A percentile compares a stretch with the other conserved stretches of the same genome.
Evolutionary conservation across 2,888 invertebrate genomes (phyloP).

Genomic region (Drosophila flavopinicola): DNA sequence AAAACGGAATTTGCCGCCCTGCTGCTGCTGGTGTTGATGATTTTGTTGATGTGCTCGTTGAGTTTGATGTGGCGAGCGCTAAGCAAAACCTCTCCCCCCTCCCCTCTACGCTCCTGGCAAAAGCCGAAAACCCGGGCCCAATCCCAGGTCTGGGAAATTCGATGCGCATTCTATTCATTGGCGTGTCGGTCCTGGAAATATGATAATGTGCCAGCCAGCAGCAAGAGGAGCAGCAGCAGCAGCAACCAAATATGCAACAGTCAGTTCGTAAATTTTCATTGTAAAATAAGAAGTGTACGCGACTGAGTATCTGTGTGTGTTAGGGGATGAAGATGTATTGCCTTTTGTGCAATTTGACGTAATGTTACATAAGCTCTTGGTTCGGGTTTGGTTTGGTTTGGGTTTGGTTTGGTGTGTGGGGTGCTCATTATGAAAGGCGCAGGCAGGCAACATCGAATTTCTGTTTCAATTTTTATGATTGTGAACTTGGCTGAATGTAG

Average conservation of each 20-base stretch:
- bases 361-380: slow-evolving; percentile 75
- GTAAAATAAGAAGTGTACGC: slow-evolving; percentile 64
- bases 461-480: slow-evolving; percentile 70
- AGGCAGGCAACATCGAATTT: slow-evolving; percentile 62
- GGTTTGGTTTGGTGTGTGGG: slow-evolving; percentile 11
- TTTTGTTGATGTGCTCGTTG: slow-evolving; percentile 78
- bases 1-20: slow-evolving; percentile 40
- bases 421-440: slow-evolving; percentile 59
- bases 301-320: slow-evolving; percentile 14
- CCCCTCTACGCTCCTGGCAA: slow-evolving; percentile 6
- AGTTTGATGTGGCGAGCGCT: slow-evolving; percentile 62
- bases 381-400: slow-evolving; percentile 1
- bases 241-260: slow-evolving; percentile 68
- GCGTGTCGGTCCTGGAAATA: slow-evolving; percentile 79
- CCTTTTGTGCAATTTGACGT: slow-evolving; percentile 82
- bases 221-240: slow-evolving; percentile 38
- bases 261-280: slow-evolving; percentile 78
- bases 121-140: slow-evolving; percentile 37
- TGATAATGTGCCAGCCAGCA: slow-evolving; percentile 77
- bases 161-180: slow-evolving; percentile 82
- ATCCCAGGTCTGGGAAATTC: slow-evolving; percentile 74
- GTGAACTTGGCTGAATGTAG: slow-evolving; percentile 24
- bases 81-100: slow-evolving; percentile 7
- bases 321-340: slow-evolving; percentile 82
- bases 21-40: slow-evolving; percentile 67